These are phyloP conservation scores for Euphonia xanthogaster DNA, from an alignment of 2,797 vertebrate genomes.

Conservation along the genomic window DNA sequence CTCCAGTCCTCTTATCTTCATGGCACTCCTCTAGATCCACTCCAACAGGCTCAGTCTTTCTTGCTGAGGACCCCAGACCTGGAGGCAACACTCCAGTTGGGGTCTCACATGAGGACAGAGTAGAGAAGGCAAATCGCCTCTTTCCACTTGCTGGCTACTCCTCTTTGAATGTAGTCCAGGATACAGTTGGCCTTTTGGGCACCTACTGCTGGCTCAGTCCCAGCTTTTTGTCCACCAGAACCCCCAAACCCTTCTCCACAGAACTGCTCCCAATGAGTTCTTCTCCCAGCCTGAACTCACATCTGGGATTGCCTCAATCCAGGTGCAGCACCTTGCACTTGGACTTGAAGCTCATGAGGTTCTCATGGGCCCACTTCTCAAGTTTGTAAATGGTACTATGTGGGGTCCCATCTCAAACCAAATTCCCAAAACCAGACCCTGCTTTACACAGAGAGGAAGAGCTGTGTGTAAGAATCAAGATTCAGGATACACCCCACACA, in stretches of 20 bases:
- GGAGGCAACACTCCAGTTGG: background rate
- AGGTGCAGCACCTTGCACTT: background rate
- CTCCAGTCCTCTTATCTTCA: background rate
- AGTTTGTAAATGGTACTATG: background rate
- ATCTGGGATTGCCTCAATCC: background rate
- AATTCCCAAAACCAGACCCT: background rate
- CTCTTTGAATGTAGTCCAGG: background rate
- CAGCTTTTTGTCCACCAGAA: background rate
- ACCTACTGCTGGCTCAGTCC: background rate
- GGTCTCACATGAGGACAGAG: background rate
- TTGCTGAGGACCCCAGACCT: background rate
- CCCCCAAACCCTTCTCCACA: background rate
- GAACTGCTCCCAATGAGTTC: background rate
- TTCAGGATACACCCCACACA: background rate
- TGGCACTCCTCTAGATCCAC: background rate
- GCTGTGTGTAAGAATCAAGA: background rate
- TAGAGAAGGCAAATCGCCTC: background rate
- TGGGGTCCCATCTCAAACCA: background rate
- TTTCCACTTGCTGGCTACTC: background rate
- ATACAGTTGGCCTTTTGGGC: background rate
- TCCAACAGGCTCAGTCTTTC: background rate
- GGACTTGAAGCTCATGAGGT: background rate
- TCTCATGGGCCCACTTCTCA: background rate
- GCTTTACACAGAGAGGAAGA: background rate
- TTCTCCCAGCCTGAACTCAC: background rate